Evolutionary conservation across 1,140 invertebrate genomes (phyloP).

Genomic region (Epicauta chinensis): DNA sequence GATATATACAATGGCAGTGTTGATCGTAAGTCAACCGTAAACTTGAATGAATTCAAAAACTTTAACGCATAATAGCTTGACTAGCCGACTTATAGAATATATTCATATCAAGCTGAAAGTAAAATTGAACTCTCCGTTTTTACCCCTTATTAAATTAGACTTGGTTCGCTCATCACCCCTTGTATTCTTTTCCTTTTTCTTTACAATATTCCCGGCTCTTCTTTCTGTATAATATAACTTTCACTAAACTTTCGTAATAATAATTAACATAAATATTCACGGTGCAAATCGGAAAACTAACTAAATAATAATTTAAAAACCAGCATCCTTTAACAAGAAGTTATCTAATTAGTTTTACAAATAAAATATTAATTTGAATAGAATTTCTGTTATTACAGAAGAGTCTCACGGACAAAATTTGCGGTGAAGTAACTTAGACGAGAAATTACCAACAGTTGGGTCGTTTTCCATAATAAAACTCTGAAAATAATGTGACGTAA

Average conservation of each 20-base stretch:
- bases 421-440: no score
- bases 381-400: no score
- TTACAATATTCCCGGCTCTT: background rate
- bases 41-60: background rate
- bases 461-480: no score
- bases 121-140: constrained; percentile 24
- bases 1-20: no score
- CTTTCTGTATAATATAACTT: constrained; percentile 22
- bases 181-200: constrained; percentile 21
- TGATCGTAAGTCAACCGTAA: no score
- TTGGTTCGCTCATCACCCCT: constrained; percentile 26
- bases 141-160: constrained; percentile 34
- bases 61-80: constrained; percentile 12
- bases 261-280: constrained; percentile 29
- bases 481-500: no score
- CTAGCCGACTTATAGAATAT: constrained; percentile 22
- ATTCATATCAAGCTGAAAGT: constrained; percentile 23
- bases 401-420: no score
- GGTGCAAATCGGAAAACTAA: constrained; percentile 19
- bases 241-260: constrained; percentile 23
- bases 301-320: constrained; percentile 17
- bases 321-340: background rate
- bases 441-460: no score
- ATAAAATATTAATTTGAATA: no score
- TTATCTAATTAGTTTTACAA: no score